Evolutionary conservation across 2,888 invertebrate species (phyloP).

Genomic region (Epinotia ramella): DNA sequence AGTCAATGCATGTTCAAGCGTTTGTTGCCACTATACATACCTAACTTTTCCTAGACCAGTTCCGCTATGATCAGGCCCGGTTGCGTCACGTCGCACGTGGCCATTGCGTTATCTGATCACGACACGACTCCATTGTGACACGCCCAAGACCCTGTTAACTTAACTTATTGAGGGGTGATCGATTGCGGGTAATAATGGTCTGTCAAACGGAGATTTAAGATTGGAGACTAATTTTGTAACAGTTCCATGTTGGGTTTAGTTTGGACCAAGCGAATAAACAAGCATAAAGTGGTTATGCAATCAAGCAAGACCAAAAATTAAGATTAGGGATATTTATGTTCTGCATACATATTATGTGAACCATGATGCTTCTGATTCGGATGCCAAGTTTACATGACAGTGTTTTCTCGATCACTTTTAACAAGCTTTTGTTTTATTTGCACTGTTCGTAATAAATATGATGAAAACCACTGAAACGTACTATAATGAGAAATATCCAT

Average conservation of each 20-base stretch:
- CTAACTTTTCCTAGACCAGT: slow-evolving; percentile 7
- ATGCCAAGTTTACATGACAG: too few species aligned
- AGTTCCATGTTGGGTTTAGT: neutral
- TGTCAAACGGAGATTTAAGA: slow-evolving; percentile 19
- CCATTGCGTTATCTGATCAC: slow-evolving; percentile 32
- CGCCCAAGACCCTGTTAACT: neutral
- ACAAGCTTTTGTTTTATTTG: too few species aligned
- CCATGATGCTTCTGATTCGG: too few species aligned
- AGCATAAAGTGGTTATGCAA: neutral
- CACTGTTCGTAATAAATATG: too few species aligned
- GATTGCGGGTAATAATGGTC: slow-evolving; percentile 12
- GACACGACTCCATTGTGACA: slow-evolving; percentile 26
- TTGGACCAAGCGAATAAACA: neutral
- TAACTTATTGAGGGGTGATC: slow-evolving; percentile 20
- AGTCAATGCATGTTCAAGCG: too few species aligned
- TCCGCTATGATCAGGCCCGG: neutral
- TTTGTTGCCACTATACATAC: too few species aligned
- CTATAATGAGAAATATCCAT: too few species aligned
- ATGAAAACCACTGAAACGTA: too few species aligned
- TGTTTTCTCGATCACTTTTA: too few species aligned
- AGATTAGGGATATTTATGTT: too few species aligned
- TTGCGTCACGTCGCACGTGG: slow-evolving; percentile 29
- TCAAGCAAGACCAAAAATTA: too few species aligned
- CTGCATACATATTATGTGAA: too few species aligned
- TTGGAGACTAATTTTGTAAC: neutral